These are phyloP conservation scores for Sus cebifrons DNA, from an alignment of 2,797 vertebrate genomes.

Conservation along the genomic window DNA sequence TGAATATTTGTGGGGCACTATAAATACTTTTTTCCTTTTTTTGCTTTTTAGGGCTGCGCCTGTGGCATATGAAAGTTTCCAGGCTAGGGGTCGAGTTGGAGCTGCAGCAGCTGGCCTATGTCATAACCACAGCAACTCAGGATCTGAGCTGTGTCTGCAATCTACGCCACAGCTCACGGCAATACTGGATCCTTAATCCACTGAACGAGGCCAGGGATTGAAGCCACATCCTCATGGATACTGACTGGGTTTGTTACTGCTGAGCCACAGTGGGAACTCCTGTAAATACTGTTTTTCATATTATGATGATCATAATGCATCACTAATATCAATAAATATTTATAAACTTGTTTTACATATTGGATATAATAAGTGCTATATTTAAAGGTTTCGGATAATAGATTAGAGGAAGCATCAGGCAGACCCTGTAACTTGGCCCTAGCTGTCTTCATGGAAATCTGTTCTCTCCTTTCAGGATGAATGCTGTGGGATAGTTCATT, in stretches of 20 bases:
- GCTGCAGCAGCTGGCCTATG: too few relatives aligned
- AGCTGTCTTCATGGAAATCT: neutral
- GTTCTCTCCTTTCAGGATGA: neutral
- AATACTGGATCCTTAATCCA: too few relatives aligned
- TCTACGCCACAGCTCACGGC: too few relatives aligned
- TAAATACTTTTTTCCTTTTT: neutral
- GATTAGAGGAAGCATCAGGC: neutral
- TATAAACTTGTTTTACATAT: neutral
- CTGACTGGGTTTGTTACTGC: too few relatives aligned
- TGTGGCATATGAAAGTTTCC: too few relatives aligned
- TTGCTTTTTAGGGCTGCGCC: too few relatives aligned
- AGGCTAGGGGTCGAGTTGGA: too few relatives aligned
- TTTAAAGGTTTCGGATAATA: neutral
- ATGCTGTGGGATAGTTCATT: neutral
- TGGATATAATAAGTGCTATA: neutral
- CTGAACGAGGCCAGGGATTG: too few relatives aligned
- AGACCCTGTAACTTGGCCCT: neutral
- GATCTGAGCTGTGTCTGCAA: too few relatives aligned
- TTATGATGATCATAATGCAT: neutral
- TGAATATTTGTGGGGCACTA: neutral
- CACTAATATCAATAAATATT: neutral
- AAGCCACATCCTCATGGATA: too few relatives aligned
- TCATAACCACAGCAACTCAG: too few relatives aligned
- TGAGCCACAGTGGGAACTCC: too few relatives aligned
- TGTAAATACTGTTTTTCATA: neutral